Percentiles rank a stretch among this genome's conserved stretches.
phyloP scores from a whole-genome alignment of 2,797 vertebrate genomes.

The Pseudotriccus pelzelni region DNA sequence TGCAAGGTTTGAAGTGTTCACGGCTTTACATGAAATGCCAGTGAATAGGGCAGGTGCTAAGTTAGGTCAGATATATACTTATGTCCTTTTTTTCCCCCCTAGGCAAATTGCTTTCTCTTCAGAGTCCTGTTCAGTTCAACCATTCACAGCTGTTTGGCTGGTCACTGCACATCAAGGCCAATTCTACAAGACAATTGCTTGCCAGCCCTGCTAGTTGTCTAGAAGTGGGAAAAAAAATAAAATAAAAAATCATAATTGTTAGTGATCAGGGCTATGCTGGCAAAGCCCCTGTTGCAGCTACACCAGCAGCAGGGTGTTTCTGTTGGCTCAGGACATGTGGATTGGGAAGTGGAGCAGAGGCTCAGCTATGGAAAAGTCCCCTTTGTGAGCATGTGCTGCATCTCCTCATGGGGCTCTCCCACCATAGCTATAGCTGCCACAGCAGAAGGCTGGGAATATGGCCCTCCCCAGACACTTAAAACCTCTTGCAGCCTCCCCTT shows the following conservation, averaged over 20 bases:
- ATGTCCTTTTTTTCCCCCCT: not conserved
- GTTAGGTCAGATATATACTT: not conserved
- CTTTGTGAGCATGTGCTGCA: not conserved
- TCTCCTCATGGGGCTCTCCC: not conserved
- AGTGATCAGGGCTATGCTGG: not conserved
- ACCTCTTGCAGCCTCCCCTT: fast-evolving
- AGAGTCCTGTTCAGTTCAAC: not conserved
- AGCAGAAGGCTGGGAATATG: not conserved
- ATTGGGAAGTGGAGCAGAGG: not conserved
- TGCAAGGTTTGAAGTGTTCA: not conserved
- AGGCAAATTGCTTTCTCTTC: not conserved
- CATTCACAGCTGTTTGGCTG: not conserved
- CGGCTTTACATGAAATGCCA: not conserved
- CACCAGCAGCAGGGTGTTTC: not conserved
- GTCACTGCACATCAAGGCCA: not conserved
- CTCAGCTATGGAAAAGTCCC: not conserved
- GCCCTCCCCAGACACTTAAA: not conserved
- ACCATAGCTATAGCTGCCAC: not conserved
- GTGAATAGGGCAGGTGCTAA: not conserved
- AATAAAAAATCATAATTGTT: not conserved
- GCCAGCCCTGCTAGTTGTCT: not conserved
- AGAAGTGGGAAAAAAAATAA: not conserved
- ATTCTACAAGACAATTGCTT: not conserved
- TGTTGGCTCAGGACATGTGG: not conserved
- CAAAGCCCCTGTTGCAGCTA: not conserved